Conservation (phyloP, 2,797 vertebrate genomes). For the Tokudaia tokunoshimensis region DNA sequence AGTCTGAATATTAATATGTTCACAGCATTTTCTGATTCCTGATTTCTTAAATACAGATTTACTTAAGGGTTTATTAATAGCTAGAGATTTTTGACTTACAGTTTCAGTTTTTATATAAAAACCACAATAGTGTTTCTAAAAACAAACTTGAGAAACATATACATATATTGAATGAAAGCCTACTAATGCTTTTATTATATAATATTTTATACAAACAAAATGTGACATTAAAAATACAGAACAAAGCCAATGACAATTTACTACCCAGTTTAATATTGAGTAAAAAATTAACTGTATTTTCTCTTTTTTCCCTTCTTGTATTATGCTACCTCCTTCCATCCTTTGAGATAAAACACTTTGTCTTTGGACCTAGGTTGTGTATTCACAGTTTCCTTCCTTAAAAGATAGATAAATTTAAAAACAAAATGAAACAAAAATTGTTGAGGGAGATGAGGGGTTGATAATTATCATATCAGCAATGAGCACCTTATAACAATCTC, state of each 20-base stretch:
- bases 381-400: not conserved
- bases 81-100: not conserved
- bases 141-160: not conserved
- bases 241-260: not conserved
- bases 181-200: not conserved
- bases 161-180: not conserved
- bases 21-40: not conserved
- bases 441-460: not conserved
- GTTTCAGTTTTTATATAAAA: not conserved
- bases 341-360: not conserved
- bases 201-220: not conserved
- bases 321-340: not conserved
- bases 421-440: not conserved
- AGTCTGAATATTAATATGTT: not conserved
- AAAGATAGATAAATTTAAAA: not conserved
- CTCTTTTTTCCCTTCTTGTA: not conserved
- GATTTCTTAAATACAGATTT: not conserved
- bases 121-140: not conserved
- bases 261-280: not conserved
- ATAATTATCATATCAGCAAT: not conserved
- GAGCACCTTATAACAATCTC: not conserved
- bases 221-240: not conserved
- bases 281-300: not conserved
- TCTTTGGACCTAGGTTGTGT: not conserved
- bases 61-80: not conserved